phyloP scores from a whole-genome alignment of 53 echinoderm and acorn worm genomes.

The Astropecten irregularis region DNA sequence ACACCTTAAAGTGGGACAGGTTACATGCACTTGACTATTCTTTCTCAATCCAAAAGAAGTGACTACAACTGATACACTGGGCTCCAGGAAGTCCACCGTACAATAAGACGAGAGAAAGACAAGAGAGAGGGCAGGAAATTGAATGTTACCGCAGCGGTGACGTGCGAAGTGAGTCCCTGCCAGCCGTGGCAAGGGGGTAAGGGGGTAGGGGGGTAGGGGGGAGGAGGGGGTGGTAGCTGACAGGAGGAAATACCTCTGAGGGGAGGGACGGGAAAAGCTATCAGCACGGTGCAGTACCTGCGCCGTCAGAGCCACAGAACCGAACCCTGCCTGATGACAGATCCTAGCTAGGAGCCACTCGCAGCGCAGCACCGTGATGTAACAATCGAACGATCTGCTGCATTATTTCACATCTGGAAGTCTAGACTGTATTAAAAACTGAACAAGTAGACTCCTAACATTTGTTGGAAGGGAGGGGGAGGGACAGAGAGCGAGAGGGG shows the following conservation, averaged over 20 bases:
- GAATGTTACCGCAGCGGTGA: conserved; percentile 68
- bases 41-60: no score
- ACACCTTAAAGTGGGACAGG: no score
- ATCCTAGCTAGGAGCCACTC: conserved; percentile 12
- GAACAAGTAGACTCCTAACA: background rate
- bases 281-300: conserved; percentile 42
- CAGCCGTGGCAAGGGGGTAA: conserved; percentile 34
- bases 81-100: background rate
- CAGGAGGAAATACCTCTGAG: conserved; percentile 18
- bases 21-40: no score
- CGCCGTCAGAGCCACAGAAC: conserved; percentile 21
- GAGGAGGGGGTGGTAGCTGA: conserved; percentile 2
- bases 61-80: no score
- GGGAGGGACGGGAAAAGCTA: conserved; percentile 38
- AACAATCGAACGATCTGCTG: conserved; percentile 18
- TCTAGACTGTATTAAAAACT: background rate
- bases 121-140: conserved; percentile 41
- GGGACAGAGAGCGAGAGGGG: no score
- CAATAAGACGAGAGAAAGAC: background rate
- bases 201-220: background rate
- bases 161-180: conserved; percentile 43
- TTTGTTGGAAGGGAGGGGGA: background rate
- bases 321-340: conserved; percentile 11
- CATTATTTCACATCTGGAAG: background rate
- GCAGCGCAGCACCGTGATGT: conserved; percentile 9